Conservation (phyloP, 1,140 invertebrate species). For the Halyomorpha halys region DNA sequence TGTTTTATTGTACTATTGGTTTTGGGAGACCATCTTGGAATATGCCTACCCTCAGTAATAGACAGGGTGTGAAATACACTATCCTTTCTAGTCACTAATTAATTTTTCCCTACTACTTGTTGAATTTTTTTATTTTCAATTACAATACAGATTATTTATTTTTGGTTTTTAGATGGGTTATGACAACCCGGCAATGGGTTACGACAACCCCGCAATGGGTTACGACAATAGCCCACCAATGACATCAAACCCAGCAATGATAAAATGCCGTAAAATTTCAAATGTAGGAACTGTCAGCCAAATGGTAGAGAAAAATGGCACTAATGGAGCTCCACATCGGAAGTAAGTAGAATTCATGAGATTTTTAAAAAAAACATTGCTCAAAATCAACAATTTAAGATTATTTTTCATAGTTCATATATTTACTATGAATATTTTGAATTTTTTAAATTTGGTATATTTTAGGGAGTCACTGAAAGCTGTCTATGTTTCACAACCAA, state of each 20-base stretch:
- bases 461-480: constrained; percentile 1
- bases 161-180: constrained; percentile 13
- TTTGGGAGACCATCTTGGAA: too few species aligned
- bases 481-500: background rate
- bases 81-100: too few species aligned
- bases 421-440: too few species aligned
- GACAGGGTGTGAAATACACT: too few species aligned
- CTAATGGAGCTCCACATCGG: background rate
- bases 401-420: too few species aligned
- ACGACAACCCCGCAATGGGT: background rate
- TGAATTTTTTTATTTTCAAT: too few species aligned
- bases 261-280: constrained; percentile 1
- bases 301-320: background rate
- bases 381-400: too few species aligned
- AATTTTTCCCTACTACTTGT: too few species aligned
- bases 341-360: background rate
- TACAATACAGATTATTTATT: too few species aligned
- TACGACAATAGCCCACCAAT: background rate
- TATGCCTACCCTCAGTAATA: too few species aligned
- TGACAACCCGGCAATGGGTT: background rate
- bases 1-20: too few species aligned
- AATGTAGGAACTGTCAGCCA: constrained; percentile 2
- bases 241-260: background rate
- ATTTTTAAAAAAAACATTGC: too few species aligned
- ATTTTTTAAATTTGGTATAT: background rate